Percentiles rank a stretch among this genome's conserved stretches.
Evolutionary conservation across 2,113 vertebrate species (phyloP).

Genomic region (Pagrus major): DNA sequence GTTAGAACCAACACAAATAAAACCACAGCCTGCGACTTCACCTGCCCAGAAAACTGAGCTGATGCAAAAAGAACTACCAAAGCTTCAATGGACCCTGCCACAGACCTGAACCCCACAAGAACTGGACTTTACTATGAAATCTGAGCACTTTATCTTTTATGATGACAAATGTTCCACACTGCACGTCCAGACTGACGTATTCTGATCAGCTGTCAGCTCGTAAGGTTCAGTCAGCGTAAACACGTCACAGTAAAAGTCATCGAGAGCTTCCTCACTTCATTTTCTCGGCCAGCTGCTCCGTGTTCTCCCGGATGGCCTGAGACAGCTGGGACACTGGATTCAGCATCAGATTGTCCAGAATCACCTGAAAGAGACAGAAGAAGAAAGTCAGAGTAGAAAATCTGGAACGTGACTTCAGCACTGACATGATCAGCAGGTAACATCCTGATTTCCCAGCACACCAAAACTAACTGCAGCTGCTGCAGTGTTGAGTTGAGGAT

Average conservation of each 20-base stretch:
- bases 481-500: conserved; percentile 13
- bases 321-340: conserved; percentile 96
- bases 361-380: conserved; percentile 84
- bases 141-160: neutral
- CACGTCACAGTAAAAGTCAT: neutral
- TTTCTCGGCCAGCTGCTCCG: conserved; percentile 93
- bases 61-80: neutral
- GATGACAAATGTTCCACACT: neutral
- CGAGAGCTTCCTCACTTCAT: conserved; percentile 90
- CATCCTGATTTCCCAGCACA: conserved; percentile 56
- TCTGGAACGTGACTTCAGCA: neutral
- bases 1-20: neutral
- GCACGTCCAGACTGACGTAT: neutral
- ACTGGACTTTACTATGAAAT: neutral
- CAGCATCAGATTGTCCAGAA: conserved; percentile 95
- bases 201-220: no score
- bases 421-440: neutral
- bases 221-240: neutral
- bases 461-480: conserved; percentile 66
- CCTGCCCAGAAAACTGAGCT: neutral
- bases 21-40: neutral
- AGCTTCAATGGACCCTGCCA: neutral
- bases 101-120: neutral
- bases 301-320: conserved; percentile 94
- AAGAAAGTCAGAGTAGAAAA: no score